Evolutionary conservation across 1,140 invertebrate species (phyloP).

Genomic region (Venustaconcha ellipsiformis): DNA sequence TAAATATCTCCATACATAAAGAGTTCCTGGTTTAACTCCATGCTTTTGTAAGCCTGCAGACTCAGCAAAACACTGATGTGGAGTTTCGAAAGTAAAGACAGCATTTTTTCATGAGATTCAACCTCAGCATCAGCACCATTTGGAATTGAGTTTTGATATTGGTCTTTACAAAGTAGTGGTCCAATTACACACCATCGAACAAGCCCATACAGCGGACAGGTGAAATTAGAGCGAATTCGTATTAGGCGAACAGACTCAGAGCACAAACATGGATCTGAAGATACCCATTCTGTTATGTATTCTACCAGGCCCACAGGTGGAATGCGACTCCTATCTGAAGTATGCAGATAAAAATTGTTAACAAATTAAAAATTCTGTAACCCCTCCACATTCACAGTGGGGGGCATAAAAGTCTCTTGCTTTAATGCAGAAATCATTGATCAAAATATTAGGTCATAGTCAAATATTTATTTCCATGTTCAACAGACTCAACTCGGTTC

Average conservation of each 20-base stretch:
- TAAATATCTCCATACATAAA: slow-evolving; percentile 39
- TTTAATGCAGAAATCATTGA: no score
- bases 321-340: slow-evolving; percentile 46
- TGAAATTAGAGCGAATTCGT: slow-evolving; percentile 55
- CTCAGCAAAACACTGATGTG: slow-evolving; percentile 59
- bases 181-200: slow-evolving; percentile 61
- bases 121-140: neutral
- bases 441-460: no score
- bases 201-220: slow-evolving; percentile 56
- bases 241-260: slow-evolving; percentile 59
- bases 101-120: slow-evolving; percentile 19
- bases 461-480: no score
- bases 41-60: slow-evolving; percentile 51
- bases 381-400: no score
- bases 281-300: slow-evolving; percentile 60
- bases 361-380: neutral
- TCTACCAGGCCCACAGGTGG: slow-evolving; percentile 53
- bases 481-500: no score
- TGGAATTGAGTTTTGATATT: slow-evolving; percentile 13
- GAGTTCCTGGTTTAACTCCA: slow-evolving; percentile 52
- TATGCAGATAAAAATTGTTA: neutral
- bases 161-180: slow-evolving; percentile 42
- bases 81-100: slow-evolving; percentile 49
- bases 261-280: slow-evolving; percentile 57
- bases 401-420: no score